A percentile compares a stretch with the other conserved stretches of the same genome.
These are phyloP conservation scores for Cheilinus undulatus DNA, from an alignment of 2,113 vertebrate genomes.

Conservation along the genomic window DNA sequence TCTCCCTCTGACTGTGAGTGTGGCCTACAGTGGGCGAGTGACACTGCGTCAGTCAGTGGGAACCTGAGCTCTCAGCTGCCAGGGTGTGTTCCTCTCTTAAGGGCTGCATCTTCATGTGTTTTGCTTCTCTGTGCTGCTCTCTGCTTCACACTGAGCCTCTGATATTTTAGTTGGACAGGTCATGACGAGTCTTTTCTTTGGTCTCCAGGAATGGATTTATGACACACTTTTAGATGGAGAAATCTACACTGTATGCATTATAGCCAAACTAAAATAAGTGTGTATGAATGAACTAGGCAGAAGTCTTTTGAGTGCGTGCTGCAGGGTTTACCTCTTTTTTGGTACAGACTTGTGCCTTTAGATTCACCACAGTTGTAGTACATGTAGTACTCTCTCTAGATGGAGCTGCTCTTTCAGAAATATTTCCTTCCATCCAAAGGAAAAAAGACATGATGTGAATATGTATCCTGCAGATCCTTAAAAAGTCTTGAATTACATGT, in stretches of 20 bases:
- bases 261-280: not conserved
- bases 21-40: slow-evolving; percentile 17
- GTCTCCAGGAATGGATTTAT: fast-evolving
- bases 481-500: too few relatives aligned
- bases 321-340: not conserved
- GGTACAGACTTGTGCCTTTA: not conserved
- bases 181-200: not conserved
- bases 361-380: not conserved
- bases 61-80: slow-evolving; percentile 50
- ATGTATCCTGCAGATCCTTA: too few relatives aligned
- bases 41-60: slow-evolving; percentile 57
- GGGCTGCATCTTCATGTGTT: slow-evolving; percentile 21
- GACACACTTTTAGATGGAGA: not conserved
- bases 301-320: not conserved
- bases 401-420: slow-evolving; percentile 2
- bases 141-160: not conserved
- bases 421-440: not conserved
- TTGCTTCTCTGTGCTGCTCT: slow-evolving; percentile 2
- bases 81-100: slow-evolving; percentile 42
- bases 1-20: not conserved
- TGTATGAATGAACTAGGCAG: too few relatives aligned
- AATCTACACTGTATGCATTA: not conserved
- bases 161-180: not conserved
- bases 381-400: not conserved
- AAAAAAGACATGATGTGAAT: not conserved